phyloP scores from a whole-genome alignment of 2,888 invertebrate genomes.

The Ptychoptera contaminata region DNA sequence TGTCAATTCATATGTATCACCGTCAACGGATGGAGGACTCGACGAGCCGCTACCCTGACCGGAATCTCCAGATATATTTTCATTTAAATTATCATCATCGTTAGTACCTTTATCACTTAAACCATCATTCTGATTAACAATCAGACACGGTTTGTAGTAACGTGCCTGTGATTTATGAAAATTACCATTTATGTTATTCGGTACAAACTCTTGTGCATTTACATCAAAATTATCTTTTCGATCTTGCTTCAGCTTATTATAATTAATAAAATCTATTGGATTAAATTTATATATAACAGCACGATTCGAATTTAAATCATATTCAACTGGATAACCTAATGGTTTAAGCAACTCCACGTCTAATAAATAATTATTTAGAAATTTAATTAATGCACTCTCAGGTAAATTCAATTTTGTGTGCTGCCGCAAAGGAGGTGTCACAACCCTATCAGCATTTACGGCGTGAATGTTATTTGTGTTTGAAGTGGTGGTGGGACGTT shows the following conservation, averaged over 20 bases:
- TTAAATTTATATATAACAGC: conserved; percentile 47
- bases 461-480: too few species aligned
- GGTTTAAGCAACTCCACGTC: conserved; percentile 43
- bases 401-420: conserved; percentile 30
- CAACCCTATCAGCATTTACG: conserved; percentile 5
- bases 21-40: conserved; percentile 38
- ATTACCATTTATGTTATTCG: conserved; percentile 16
- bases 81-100: conserved; percentile 13
- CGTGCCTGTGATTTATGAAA: too few species aligned
- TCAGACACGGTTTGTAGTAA: too few species aligned
- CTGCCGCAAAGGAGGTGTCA: conserved; percentile 27
- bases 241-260: conserved; percentile 11
- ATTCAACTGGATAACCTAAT: conserved; percentile 57
- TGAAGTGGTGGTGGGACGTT: too few species aligned
- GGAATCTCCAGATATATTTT: conserved; percentile 32
- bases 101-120: conserved; percentile 11
- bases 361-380: conserved; percentile 45
- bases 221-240: conserved; percentile 35
- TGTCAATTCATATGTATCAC: conserved; percentile 27
- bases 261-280: conserved; percentile 28
- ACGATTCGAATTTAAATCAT: conserved; percentile 39
- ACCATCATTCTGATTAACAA: conserved; percentile 20
- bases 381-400: conserved; percentile 38
- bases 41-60: conserved; percentile 39
- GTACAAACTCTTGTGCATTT: conserved; percentile 53